phyloP scores from a whole-genome alignment of 2,113 vertebrate genomes.

The Trogon surrucura region DNA sequence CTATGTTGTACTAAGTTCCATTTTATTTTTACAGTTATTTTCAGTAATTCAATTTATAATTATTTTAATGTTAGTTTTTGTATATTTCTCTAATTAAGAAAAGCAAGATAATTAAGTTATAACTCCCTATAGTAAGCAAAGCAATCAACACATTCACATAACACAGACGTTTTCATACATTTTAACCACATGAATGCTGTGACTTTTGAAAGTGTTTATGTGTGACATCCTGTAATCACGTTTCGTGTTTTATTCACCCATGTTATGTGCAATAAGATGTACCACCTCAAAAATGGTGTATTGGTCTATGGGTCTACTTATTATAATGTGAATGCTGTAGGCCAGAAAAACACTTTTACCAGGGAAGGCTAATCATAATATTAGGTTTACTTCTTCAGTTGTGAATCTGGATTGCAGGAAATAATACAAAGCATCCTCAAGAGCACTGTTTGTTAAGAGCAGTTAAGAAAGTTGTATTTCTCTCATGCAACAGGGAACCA shows the following conservation, averaged over 20 bases:
- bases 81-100: not conserved
- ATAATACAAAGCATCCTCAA: not conserved
- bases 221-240: rapidly evolving
- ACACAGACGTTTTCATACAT: not conserved
- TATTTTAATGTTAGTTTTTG: not conserved
- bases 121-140: not conserved
- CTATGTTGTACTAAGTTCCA: not conserved
- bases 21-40: not conserved
- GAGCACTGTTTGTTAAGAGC: not conserved
- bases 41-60: not conserved
- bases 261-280: rapidly evolving
- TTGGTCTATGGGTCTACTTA: not conserved
- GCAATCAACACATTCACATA: not conserved
- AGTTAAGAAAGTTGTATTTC: not conserved
- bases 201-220: not conserved
- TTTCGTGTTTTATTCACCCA: not conserved
- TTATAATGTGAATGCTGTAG: not conserved
- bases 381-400: not conserved
- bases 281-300: not conserved
- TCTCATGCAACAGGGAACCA: not conserved
- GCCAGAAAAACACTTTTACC: not conserved
- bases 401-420: not conserved
- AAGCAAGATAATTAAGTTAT: not conserved
- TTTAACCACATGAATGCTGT: not conserved
- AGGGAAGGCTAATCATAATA: not conserved